Conservation (phyloP, 2,797 vertebrate genomes). For the Coendou prehensilis region DNA sequence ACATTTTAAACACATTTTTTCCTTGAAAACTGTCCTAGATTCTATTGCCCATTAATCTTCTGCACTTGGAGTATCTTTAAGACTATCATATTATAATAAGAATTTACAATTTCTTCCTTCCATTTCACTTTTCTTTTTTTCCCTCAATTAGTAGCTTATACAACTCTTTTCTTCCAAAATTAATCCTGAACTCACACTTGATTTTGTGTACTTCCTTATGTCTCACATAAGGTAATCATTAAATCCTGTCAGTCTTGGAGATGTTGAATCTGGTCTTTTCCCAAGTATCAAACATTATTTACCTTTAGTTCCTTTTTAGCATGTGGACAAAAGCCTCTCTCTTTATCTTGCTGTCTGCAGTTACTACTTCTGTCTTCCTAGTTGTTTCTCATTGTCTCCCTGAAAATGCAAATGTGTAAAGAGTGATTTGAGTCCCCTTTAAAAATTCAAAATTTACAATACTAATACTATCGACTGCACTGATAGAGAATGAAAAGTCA, state of each 20-base stretch:
- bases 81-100: neutral
- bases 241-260: neutral
- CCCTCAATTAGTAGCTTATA: neutral
- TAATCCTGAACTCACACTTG: neutral
- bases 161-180: neutral
- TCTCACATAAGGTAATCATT: neutral
- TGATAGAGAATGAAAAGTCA: neutral
- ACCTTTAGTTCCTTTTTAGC: neutral
- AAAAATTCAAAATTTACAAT: conserved; percentile 25
- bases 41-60: neutral
- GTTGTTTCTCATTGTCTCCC: neutral
- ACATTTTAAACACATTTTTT: neutral
- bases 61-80: neutral
- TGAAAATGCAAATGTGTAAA: conserved; percentile 2
- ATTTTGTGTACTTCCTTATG: neutral
- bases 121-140: neutral
- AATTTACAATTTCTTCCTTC: neutral
- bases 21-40: neutral
- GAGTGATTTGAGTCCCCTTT: neutral
- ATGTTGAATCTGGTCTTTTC: neutral
- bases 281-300: neutral
- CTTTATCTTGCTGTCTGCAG: neutral
- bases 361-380: neutral
- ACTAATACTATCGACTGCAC: neutral
- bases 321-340: neutral